Base-by-base conservation (phyloP, 1,140 invertebrate species). In the Eufriesea mexicana region DNA sequence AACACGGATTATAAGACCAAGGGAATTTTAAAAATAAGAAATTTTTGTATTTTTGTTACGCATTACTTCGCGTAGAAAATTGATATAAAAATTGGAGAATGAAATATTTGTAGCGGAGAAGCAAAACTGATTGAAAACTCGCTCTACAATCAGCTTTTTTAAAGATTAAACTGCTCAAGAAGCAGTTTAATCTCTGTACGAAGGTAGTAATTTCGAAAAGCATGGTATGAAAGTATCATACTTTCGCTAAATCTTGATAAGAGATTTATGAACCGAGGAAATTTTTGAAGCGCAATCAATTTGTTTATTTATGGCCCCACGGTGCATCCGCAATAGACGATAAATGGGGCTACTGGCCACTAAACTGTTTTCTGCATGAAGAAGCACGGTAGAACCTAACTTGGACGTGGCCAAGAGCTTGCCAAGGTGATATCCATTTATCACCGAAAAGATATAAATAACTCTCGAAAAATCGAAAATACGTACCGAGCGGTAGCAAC, bases 271-370 rank as follows among this genome's bases (percentile, higher is more conserved):
- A 18, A 57, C 7, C 2, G 45, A 16, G 20, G 72, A 25, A 84
- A 61, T 72, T 83, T 83, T 66, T 23, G n/a, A 55, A n/a, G n/a
- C n/a, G 25, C 18, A n/a, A 47, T 49, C 20, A 14, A 59, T 81
- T 51, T 66, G 18, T 47, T 72, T 84, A 84, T 81, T 84, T 64
- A 81, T 72, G 28, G 49, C 47, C 16, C 35, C 2, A 18, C 16
- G 23, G 25, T 77, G 49, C 59, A 35, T n/a, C 25, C 75, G 62
- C 35, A n/a, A 51, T 23, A 8, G 7, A 5, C 28, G 62, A 77
- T 77, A 77, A 77, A 67, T 49, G 35, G 23, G 23, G 12, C n/a
- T 16, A 28, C 47, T 23, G 42, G 47, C 20, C 23, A 77, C 49
- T 73, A 73, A 84, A 73, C 57, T 67, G 12, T 12, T 20, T 67